A percentile compares a stretch with the other conserved stretches of the same genome.
phyloP scores from a whole-genome alignment of 2,113 vertebrate species.

The Lophochroa leadbeateri region DNA sequence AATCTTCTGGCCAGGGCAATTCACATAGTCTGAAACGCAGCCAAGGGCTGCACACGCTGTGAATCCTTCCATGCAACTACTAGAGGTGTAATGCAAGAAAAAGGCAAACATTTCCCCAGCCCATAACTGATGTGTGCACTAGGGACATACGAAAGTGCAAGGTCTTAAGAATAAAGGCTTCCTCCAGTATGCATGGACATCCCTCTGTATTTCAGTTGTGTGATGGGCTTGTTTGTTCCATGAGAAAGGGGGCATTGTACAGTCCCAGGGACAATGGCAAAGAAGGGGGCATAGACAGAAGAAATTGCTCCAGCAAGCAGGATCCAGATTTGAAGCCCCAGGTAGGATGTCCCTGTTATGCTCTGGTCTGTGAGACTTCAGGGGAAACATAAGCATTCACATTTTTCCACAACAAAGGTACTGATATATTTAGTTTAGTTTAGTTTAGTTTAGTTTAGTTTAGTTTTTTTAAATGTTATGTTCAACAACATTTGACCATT shows the following conservation, averaged over 20 bases:
- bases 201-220: background rate
- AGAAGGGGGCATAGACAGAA: background rate
- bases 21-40: background rate
- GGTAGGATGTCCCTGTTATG: background rate
- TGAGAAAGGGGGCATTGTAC: background rate
- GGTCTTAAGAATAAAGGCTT: background rate
- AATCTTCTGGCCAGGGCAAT: background rate
- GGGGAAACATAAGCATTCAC: background rate
- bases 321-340: background rate
- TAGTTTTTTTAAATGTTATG: background rate
- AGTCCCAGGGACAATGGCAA: background rate
- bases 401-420: background rate
- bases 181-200: background rate
- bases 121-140: fast-evolving
- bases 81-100: background rate
- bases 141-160: fast-evolving
- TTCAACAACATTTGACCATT: background rate
- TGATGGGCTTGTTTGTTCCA: background rate
- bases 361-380: background rate
- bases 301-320: background rate
- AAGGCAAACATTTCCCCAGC: background rate
- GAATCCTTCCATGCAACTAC: background rate
- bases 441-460: background rate
- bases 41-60: background rate
- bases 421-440: background rate